Base-by-base conservation (phyloP, 2,113 vertebrate genomes). In the Axis porcinus region DNA sequence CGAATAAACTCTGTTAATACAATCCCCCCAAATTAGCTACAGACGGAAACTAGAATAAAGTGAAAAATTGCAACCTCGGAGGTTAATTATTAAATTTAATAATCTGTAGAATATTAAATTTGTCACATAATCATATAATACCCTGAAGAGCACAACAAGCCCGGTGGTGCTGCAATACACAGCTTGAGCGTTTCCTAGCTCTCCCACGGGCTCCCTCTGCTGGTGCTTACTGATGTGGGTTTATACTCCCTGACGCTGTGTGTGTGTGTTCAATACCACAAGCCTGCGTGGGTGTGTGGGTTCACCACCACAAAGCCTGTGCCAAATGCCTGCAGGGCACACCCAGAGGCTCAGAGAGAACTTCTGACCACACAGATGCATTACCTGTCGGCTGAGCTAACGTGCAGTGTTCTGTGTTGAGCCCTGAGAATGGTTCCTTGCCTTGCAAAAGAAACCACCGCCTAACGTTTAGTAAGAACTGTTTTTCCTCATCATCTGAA, bases 191-290 rank as follows among this genome's bases (percentile, higher is more conserved):
- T 60, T 87, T 52, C n/a, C 33, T 47, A 45, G 23, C 14, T 96
- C 89, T 91, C 40, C 30, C 95, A 78, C 52, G 67, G 86, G 93
- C 94, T 97, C 95, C 87, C 97, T 89, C 92, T 97, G 97, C 96
- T 95, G 95, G 70, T 0, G 5, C 13, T 55, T 90, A 62, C 16
- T 54, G 45, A 21, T 60, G 1, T 0, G 88, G 76, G 16, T 67
- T 84, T 90, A 19, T 10, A 36, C 55, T 97, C 47, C n/a, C 10
- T 7, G n/a, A 13, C 2, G 5, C 27, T 36, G 33, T 57, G 50
- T 36, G 12, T n/a, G 27, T 79, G 45, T 95, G 70, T 15, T 67
- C 13, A 50, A 14, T 36, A 6, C 2, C 70, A 45, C 0, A 23
- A 36, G 6, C 14, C 28, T 3, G 4, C 17, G 76, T 79, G 27